Base-by-base conservation (phyloP, 2,113 vertebrate genomes). In the Bothrops jararaca region DNA sequence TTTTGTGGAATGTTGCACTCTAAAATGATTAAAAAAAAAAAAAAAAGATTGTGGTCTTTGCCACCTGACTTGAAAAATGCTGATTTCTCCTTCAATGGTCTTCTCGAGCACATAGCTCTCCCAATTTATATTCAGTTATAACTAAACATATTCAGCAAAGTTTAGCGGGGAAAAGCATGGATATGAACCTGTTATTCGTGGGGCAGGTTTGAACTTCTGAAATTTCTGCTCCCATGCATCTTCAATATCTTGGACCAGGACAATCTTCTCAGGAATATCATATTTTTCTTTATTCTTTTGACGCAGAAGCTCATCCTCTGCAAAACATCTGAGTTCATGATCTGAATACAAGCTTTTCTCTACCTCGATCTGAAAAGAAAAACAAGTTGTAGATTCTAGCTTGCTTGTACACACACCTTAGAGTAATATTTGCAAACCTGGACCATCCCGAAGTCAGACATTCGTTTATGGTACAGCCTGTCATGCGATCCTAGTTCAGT, bases 181-280 rank as follows among this genome's bases (percentile, higher is more conserved):
- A 0, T n/a, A 64, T 86, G 34, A 90, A 99, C 99, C 99, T 97
- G 95, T 98, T 92, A 97, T 22, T 57, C 98, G 97, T 0, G 93
- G 88, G 7, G 97, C 98, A 24, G 97, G 95, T 92, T 97, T 95
- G 91, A 99, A 99, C 0, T 0, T 90, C 48, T 97, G 97, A 3
- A 99, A 94, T 12, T 97, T 98, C 97, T 99, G 99, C 9, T 99
- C 99, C 99, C 99, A 99, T 4, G 94, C 87, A 4, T 99, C 99
- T 94, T 99, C 99, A 94, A 99, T 91, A 95, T 99, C 99, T 74
- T 98, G 98, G 8, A 95, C 95, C 93, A 98, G 96, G 52, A 98
- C 87, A 5, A 99, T 98, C 89, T 86, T 50, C 4, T 98, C 98
- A 0, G 97, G 98, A 90, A 98, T 97, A 0, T 97, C 97, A 3